Base-by-base conservation (phyloP, 2,888 invertebrate genomes). In the Lucinisca nassula region DNA sequence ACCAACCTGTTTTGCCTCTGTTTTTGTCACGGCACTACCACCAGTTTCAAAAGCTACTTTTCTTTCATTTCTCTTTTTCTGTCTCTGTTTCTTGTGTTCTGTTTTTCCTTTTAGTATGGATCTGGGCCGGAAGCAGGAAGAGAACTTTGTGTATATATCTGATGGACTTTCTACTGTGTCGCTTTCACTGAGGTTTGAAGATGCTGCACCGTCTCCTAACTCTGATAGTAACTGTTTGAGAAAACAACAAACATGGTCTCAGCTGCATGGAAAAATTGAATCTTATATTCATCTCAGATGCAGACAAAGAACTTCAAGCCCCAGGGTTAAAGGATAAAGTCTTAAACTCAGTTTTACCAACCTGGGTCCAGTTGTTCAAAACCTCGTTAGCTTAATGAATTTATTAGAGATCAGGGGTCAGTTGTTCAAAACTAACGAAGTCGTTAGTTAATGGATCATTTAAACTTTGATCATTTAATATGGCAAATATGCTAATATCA, bases 111-210 rank as follows among this genome's bases (percentile, higher is more conserved):
- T 84, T 6, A 94, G 85, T 61, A 94, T 94, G 17, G 94, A 93
- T 61, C 90, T 92, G 2, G 92, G 92, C 61, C 85, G 58, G 21
- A 76, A 67, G 0, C 76, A 51, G 35, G 55, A 32, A 37, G 45
- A 51, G 70, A 90, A 92, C 73, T 79, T 83, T 51, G 79, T 87
- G 75, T 92, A 94, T 37, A 94, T 91, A 58, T 94, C 94, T 12
- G 89, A 89, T 24, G 94, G 94, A 61, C 89, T 90, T 17, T 76
- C 76, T 35, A 91, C 81, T 32, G 10, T n/a, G 21, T 35, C 1
- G 0, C 0, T 8, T 45, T 76, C 37, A 27, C 30, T 73, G 80
- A 1, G 24, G 24, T 74, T 75, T 67, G 35, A 67, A 2, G 4
- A 1, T 6, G 35, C 35, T n/a, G 30, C 2, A 21, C 14, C 12